Evolutionary conservation across 2,113 vertebrate genomes (phyloP).

Genomic region (Gnathonemus echidnorhynchus): DNA sequence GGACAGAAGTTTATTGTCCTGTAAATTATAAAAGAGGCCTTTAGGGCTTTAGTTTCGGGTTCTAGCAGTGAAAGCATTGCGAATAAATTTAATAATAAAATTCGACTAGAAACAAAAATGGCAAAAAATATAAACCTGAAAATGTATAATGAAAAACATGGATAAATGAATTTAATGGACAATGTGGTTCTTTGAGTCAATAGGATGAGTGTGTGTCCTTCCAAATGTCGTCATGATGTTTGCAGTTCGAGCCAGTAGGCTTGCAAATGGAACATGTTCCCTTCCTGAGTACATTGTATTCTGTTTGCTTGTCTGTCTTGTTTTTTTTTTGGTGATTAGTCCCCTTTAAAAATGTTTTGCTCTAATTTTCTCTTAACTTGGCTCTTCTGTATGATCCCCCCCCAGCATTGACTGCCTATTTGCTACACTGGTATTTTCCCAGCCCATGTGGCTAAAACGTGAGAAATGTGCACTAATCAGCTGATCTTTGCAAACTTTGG

Average conservation of each 20-base stretch:
- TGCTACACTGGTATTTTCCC: background rate
- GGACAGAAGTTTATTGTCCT: slow-evolving; percentile 17
- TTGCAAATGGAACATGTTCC: background rate
- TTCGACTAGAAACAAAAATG: background rate
- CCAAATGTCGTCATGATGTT: background rate
- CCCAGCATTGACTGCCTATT: background rate
- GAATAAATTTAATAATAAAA: background rate
- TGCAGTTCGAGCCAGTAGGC: background rate
- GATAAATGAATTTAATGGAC: background rate
- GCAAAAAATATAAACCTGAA: background rate
- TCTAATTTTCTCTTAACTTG: background rate
- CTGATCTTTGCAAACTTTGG: background rate
- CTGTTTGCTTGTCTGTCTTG: background rate
- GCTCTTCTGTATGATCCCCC: background rate
- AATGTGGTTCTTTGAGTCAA: background rate
- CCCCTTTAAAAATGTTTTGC: background rate
- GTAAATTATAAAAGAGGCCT: slow-evolving; percentile 8
- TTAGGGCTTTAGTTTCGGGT: background rate
- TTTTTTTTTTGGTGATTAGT: background rate
- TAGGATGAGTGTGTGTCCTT: background rate
- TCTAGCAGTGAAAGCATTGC: slow-evolving; percentile 29
- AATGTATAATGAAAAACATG: background rate
- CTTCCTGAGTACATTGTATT: background rate
- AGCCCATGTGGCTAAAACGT: background rate
- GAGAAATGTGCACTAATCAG: background rate